Conservation (phyloP, 1,140 invertebrate species). For the Conus ventricosus region DNA sequence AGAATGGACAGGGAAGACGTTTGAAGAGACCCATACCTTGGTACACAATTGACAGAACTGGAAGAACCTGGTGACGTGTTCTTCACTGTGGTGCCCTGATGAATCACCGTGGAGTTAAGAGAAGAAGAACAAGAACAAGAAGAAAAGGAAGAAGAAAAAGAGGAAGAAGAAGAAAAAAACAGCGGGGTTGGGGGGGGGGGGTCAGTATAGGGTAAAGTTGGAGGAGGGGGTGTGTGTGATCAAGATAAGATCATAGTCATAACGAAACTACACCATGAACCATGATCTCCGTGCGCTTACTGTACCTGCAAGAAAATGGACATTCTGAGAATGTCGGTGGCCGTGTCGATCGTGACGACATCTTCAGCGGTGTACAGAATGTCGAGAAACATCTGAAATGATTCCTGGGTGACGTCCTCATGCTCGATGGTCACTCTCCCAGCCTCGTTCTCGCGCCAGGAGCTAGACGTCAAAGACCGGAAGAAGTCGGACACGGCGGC, state of each 20-base stretch:
- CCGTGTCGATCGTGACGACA: constrained; percentile 6
- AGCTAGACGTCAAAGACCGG: background rate
- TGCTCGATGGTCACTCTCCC: background rate
- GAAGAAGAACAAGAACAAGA: no score
- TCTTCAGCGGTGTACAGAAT: constrained; percentile 16
- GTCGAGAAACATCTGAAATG: constrained; percentile 25
- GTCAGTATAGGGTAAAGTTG: no score
- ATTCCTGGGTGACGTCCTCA: constrained; percentile 21
- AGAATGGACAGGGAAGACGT: background rate
- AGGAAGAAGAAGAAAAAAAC: no score
- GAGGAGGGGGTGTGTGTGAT: no score
- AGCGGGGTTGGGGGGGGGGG: no score
- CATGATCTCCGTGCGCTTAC: background rate
- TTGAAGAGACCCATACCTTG: background rate
- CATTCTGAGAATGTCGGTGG: constrained; percentile 17
- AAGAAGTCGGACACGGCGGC: constrained; percentile 13
- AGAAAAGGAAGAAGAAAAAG: no score
- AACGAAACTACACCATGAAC: background rate
- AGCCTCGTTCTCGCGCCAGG: background rate
- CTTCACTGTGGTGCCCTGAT: background rate
- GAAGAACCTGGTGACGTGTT: background rate
- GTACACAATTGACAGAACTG: no score
- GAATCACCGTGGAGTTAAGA: background rate
- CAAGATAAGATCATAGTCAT: background rate
- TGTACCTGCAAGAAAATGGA: constrained; percentile 17